Base-by-base conservation (phyloP, 2,113 vertebrate species). In the Corydoras sp. region DNA sequence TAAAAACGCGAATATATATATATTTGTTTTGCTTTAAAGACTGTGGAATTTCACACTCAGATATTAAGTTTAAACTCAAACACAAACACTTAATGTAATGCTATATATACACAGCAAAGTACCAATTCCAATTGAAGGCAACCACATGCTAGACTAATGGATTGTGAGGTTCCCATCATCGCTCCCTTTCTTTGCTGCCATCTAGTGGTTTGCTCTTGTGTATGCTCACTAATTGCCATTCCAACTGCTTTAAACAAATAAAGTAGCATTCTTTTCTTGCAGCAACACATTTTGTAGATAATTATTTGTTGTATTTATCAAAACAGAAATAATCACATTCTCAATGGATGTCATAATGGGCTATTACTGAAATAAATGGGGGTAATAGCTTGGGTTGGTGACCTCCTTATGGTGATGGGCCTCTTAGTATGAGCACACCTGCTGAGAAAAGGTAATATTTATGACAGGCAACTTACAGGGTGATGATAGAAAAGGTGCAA, bases 331-430 rank as follows among this genome's bases (percentile, higher is more conserved):
- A 82, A 83, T 83, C 86, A 88, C 87, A 87, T 88, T 90, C 86
- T 89, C 87, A 87, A 86, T 84, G 87, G 87, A 51, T 32, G 56
- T 71, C 85, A 70, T 91, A 91, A 91, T 90, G 88, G 89, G 77
- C 89, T 86, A 89, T 91, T 90, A 91, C 89, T 91, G 85, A 85
- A 91, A 88, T 89, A 90, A 91, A 89, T 89, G 85, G 87, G 85
- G 85, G 82, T 88, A 87, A 89, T 86, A 85, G 77, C 82, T 79
- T 71, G 77, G 87, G 90, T 89, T 88, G 87, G 81, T 86, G 89
- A 90, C 88, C 90, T 81, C 60, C 83, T 87, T 71, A 78, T 81
- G 83, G 18, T 79, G 81, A 63, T 81, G 79, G 85, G 85, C 86
- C 86, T 88, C 89, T 91, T 87, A 85, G 89, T 89, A 80, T 81